phyloP scores from a whole-genome alignment of 2,113 vertebrate species.

The Bos taurus region ARS-UCD2.0 NC_037328.1:35045001-35045500 shows the following conservation, averaged over 20 bases:
- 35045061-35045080: neutral
- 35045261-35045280: rapidly evolving
- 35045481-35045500: neutral
- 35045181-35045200: neutral
- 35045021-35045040: neutral
- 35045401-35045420: neutral
- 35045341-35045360: neutral
- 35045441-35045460: neutral
- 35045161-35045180: neutral
- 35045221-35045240: neutral
- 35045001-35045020: neutral
- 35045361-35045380: neutral
- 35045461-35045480: neutral
- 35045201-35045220: neutral
- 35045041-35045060: neutral
- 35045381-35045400: neutral
- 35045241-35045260: neutral
- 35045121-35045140: neutral
- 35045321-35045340: neutral
- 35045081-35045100: neutral
- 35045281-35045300: neutral
- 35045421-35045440: neutral
- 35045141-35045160: neutral
- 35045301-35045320: neutral
- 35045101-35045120: neutral